These are phyloP conservation scores for Candidula unifasciata DNA, from an alignment of 2,888 invertebrate genomes.

Conservation along the genomic window DNA sequence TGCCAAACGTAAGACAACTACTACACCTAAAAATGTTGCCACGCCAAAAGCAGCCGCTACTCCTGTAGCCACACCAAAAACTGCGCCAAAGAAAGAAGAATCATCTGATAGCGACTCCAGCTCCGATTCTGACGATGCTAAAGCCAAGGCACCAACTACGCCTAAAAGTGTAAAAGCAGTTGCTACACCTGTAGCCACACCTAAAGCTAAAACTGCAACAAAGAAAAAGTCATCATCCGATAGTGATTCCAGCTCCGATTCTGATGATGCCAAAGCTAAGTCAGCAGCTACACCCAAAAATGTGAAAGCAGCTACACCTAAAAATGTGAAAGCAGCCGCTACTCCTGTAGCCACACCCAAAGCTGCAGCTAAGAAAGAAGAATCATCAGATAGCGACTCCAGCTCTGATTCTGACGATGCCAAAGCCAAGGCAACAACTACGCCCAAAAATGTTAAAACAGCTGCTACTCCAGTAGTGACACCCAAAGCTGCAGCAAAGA, in stretches of 20 bases:
- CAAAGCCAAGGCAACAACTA: neutral
- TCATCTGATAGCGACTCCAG: conserved; percentile 57
- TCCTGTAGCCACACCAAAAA: neutral
- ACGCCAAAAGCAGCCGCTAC: conserved; percentile 42
- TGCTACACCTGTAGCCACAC: neutral
- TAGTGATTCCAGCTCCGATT: conserved; percentile 37
- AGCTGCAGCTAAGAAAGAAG: neutral
- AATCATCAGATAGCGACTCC: conserved; percentile 5
- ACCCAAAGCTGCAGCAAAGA: neutral
- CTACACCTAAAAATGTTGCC: neutral
- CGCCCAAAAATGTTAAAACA: neutral
- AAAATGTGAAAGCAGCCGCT: neutral
- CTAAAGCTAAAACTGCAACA: neutral
- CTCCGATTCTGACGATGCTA: conserved; percentile 59
- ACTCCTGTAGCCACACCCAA: neutral
- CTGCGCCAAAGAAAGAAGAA: conserved; percentile 45
- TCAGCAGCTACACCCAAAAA: neutral
- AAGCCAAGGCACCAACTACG: conserved; percentile 7
- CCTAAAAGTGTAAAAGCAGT: neutral
- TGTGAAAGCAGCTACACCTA: conserved; percentile 7
- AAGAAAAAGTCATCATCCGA: neutral
- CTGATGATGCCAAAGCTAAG: conserved; percentile 6
- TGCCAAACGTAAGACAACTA: conserved; percentile 4
- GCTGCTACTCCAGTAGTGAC: neutral
- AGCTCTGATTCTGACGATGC: neutral